phyloP scores from a whole-genome alignment of 2,888 invertebrate species.

The Netelia fuscicornis region DNA sequence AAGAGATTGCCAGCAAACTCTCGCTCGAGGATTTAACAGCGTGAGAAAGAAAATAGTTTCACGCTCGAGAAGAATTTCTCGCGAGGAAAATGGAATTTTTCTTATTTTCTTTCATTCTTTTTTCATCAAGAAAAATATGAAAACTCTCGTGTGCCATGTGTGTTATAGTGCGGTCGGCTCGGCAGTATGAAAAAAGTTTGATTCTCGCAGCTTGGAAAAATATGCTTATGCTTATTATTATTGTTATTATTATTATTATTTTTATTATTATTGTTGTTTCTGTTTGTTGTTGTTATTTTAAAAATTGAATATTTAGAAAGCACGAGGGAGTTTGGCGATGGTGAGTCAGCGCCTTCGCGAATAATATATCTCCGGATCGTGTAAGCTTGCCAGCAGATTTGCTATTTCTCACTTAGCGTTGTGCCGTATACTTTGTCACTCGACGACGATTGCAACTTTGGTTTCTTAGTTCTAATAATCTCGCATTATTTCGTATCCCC shows the following conservation, averaged over 20 bases:
- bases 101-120: background rate
- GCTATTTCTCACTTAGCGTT: background rate
- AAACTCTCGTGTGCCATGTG: background rate
- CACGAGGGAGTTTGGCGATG: background rate
- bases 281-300: background rate
- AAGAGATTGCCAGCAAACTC: background rate
- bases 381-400: conserved; percentile 38
- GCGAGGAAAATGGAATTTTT: conserved; percentile 3
- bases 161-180: background rate
- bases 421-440: conserved; percentile 4
- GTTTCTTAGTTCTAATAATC: conserved; percentile 20
- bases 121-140: background rate
- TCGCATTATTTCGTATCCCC: conserved; percentile 8
- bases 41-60: background rate
- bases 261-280: background rate
- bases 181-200: background rate
- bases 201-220: background rate
- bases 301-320: background rate
- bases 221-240: conserved; percentile 2
- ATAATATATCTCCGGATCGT: background rate
- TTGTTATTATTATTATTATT: conserved; percentile 4
- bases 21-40: conserved; percentile 8
- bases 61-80: background rate
- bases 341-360: conserved; percentile 6
- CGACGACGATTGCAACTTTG: conserved; percentile 26